Base-by-base conservation (phyloP, 1,140 invertebrate genomes). In the Zaprionus tsacasi region DNA sequence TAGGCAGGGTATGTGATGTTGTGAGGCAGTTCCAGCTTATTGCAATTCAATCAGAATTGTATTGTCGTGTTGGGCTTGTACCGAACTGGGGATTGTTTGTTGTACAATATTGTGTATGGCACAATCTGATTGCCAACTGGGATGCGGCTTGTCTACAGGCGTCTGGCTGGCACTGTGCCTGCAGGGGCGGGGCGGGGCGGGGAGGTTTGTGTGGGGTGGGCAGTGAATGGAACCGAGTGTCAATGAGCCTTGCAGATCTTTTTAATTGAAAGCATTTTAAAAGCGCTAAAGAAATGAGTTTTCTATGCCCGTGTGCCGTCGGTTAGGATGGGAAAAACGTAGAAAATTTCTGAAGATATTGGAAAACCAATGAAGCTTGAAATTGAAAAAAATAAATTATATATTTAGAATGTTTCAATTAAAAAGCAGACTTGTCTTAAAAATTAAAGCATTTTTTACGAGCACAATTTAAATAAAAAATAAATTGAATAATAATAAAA, bases 21-120 rank as follows among this genome's bases (percentile, higher is more conserved):
- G 17, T 25, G 10, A 45, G 43, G 33, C 15, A 57, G 65, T 11
- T 30, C 13, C 10, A 27, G 59, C 67, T 70, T 75, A 61, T 65
- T 59, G 66, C 71, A 35, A 60, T 64, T 78, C 76, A 75, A 78
- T 78, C 76, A 76, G 72, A 66, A 71, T 76, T 61, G 57, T 71
- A 78, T 78, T 78, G 72, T 76, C 76, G 43, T 60, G 55, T 35
- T 38, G 60, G 54, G 54, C 36, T 21, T 57, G 25, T 35, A 10
- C 38, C 35, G 35, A 36, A 40, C 45, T 11, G 64, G 38, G 64
- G 17, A 68, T 55, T 74, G 65, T 40, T 64, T 35, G 13, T 40
- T 40, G 38, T 40, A 15, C 13, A 15, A 8, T 45, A n/a, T 40
- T 59, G 17, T 59, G 17, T 27, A 59, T 43, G 60, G 38, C 30